A percentile compares a stretch with the other conserved stretches of the same genome.
Evolutionary conservation across 2,888 invertebrate species (phyloP).

Genomic region (Drosophila sordidula): DNA sequence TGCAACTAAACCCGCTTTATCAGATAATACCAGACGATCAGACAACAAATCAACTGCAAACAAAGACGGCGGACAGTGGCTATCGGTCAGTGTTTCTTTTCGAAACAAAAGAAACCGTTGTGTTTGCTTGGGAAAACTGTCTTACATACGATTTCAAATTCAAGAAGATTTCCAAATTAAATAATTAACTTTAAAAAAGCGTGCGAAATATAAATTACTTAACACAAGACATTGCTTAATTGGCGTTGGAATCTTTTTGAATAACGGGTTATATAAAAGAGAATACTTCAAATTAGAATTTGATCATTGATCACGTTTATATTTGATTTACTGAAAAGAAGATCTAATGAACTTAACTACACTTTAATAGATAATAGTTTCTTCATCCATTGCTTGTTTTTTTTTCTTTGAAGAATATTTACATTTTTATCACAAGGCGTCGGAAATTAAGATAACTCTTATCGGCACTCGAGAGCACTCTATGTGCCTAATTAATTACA

Average conservation of each 20-base stretch:
- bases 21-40: constrained; percentile 16
- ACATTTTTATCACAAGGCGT: constrained; percentile 34
- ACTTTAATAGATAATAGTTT: not conserved
- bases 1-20: constrained; percentile 4
- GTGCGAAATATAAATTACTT: no score
- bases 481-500: constrained; percentile 22
- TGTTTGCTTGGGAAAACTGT: not conserved
- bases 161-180: no score
- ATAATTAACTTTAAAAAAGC: no score
- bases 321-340: no score
- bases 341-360: not conserved
- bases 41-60: constrained; percentile 3
- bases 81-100: constrained; percentile 9
- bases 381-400: constrained; percentile 5
- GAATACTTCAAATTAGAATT: no score
- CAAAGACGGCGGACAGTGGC: not conserved
- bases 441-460: constrained; percentile 30
- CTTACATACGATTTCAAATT: no score
- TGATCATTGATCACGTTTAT: no score
- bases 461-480: constrained; percentile 38
- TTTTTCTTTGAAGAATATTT: constrained; percentile 44
- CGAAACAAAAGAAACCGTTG: constrained; percentile 6
- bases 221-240: no score
- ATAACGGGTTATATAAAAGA: no score
- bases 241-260: no score